Percentiles rank a stretch among this genome's conserved stretches.
These are phyloP conservation scores for Ceramica pisi DNA, from an alignment of 2,888 invertebrate species.

Conservation along the genomic window DNA sequence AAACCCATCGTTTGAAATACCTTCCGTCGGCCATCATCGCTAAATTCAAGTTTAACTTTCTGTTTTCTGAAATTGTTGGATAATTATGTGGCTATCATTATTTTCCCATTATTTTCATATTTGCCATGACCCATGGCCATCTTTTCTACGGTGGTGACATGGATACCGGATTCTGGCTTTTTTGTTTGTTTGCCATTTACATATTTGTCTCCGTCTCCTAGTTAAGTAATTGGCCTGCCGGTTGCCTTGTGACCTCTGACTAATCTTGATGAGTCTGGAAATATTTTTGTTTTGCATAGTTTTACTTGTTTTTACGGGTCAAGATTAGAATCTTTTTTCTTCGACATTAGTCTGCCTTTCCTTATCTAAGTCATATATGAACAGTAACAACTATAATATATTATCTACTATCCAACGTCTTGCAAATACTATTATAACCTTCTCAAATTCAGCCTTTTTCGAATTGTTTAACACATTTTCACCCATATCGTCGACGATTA, in stretches of 20 bases:
- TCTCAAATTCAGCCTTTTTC: background rate
- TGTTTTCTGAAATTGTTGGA: slow-evolving; percentile 58
- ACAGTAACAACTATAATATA: background rate
- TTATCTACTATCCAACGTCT: background rate
- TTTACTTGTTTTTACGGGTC: no score
- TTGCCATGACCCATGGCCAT: slow-evolving; percentile 62
- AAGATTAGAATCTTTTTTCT: background rate
- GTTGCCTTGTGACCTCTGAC: slow-evolving; percentile 8
- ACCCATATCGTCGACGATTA: background rate
- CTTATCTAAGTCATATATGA: background rate
- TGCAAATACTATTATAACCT: background rate
- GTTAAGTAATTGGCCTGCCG: slow-evolving; percentile 14
- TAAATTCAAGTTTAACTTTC: slow-evolving; percentile 59
- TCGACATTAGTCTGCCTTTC: background rate
- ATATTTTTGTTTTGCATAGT: background rate
- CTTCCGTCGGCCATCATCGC: slow-evolving; percentile 34
- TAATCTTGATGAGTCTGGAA: background rate
- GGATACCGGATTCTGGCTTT: slow-evolving; percentile 47
- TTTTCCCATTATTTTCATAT: slow-evolving; percentile 72
- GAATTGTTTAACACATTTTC: background rate
- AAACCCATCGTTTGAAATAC: slow-evolving; percentile 30
- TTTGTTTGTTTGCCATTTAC: slow-evolving; percentile 45
- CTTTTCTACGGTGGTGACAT: slow-evolving; percentile 51
- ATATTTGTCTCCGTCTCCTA: slow-evolving; percentile 33
- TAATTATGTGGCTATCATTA: slow-evolving; percentile 66